Conservation (phyloP, 2,113 vertebrate genomes). For the Isichthys henryi region DNA sequence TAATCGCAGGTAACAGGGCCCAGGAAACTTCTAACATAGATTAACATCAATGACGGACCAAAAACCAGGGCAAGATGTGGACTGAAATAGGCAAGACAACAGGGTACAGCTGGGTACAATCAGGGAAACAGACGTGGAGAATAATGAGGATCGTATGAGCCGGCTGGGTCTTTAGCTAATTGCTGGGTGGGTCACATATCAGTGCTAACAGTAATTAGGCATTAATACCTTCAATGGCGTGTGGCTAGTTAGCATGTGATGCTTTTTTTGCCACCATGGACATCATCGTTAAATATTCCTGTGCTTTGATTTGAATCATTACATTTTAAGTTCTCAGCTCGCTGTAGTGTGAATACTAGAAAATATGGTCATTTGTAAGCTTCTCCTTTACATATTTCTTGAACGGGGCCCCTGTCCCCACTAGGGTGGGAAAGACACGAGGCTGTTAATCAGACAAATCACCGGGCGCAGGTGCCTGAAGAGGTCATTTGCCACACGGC, state of each 20-base stretch:
- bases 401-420: not conserved
- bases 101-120: no score
- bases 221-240: not conserved
- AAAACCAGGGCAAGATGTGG: no score
- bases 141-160: no score
- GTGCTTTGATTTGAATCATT: not conserved
- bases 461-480: conserved; percentile 22
- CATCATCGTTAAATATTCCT: not conserved
- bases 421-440: not conserved
- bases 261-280: not conserved
- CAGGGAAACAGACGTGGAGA: no score
- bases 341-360: not conserved
- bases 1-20: no score
- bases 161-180: not conserved
- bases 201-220: not conserved
- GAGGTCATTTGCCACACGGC: not conserved
- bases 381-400: not conserved
- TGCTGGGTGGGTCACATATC: not conserved
- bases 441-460: conserved; percentile 17
- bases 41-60: no score
- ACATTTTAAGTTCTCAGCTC: not conserved
- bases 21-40: no score
- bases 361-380: not conserved
- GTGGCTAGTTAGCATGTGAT: not conserved
- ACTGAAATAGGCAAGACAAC: no score